These are phyloP conservation scores for Heloderma charlesbogerti DNA, from an alignment of 2,113 vertebrate genomes.

Conservation along the genomic window DNA sequence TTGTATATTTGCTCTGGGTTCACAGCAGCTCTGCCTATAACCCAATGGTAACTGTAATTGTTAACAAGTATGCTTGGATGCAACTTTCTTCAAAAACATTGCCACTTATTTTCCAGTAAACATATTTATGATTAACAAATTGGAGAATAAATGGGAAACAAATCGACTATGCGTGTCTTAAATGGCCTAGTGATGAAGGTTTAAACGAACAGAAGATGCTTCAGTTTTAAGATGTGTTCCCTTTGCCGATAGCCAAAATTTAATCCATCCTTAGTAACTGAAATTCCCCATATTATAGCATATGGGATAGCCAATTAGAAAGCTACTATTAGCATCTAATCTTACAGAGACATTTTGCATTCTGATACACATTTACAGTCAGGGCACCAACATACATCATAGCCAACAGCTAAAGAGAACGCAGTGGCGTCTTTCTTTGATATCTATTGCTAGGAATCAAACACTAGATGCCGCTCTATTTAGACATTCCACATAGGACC, in stretches of 20 bases:
- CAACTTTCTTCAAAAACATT: no score
- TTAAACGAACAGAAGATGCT: neutral
- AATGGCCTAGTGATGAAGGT: neutral
- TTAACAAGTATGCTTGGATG: neutral
- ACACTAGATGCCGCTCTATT: neutral
- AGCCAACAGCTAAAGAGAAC: neutral
- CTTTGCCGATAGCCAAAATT: neutral
- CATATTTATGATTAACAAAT: neutral
- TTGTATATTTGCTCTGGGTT: neutral
- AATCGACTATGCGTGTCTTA: neutral
- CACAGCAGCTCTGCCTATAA: neutral
- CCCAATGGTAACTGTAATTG: neutral
- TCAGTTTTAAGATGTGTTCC: neutral
- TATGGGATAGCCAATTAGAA: neutral
- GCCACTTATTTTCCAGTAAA: neutral
- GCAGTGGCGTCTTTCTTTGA: neutral
- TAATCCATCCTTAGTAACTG: neutral
- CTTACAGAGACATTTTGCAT: neutral
- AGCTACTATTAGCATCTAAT: neutral
- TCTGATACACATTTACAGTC: neutral
- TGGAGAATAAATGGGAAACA: neutral
- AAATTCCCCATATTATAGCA: neutral
- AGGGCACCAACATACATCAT: neutral
- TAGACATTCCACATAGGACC: no score
- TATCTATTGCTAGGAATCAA: neutral